Base-by-base conservation (phyloP, 2,888 invertebrate genomes). In the Tachystola acroxantha region DNA sequence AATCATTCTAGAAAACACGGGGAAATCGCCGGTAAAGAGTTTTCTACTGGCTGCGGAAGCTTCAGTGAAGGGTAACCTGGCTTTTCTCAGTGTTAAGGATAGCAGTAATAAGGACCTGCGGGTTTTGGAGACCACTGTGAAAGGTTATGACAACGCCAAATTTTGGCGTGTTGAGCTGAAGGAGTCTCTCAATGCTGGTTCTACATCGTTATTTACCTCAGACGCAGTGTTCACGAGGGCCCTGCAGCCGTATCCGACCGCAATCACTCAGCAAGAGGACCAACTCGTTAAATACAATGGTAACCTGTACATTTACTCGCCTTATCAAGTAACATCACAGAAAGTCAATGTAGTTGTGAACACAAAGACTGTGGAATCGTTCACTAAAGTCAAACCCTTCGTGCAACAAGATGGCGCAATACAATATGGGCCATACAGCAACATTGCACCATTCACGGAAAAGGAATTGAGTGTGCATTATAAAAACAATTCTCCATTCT, bases 401-500 rank as follows among this genome's bases (percentile, higher is more conserved):
- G 85, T 91, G 7, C 92, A 94, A 53, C 89, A 91, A 33, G 96
- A 97, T 45, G 92, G 91, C 14, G 89, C 91, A n/a, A 90, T 99
- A 32, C 91, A 88, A 1, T 98, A 97, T 71, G 99, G 99, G 3
- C 94, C 98, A 0, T 98, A 94, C 68, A 91, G 93, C 37, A 93
- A 95, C 53, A 88, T 93, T 40, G 84, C 89, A 43, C 88, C 84
- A 5, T 88, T 88, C 42, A 74, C 86, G 10, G 72, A 84, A 46
- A 91, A 93, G 49, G 91, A 92, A 48, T 70, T 98, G 52, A 84
- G 84, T 26, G 87, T 99, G 22, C 99, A 99, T 74, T 98, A 93
- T 69, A 99, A 98, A 77, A 99, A 98, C 75, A 97, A 98, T 70
- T 91, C 94, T 26, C 98, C 99, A 19, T 99, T 99, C 79, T 81